Conservation (phyloP, 2,888 invertebrate genomes). For the Agelastica alni region DNA sequence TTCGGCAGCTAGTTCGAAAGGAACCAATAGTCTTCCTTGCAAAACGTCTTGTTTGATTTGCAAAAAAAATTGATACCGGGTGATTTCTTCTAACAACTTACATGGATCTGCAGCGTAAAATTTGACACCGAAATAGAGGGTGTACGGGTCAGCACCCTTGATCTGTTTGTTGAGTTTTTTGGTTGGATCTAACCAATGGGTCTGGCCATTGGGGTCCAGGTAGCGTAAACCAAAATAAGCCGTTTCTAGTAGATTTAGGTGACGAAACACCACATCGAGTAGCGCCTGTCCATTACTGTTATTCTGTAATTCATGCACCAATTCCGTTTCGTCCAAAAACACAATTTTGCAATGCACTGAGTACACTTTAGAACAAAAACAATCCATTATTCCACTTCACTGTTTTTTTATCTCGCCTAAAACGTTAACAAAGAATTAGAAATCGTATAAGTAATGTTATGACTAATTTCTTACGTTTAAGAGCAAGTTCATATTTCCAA, state of each 20-base stretch:
- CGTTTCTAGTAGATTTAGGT: conserved; percentile 92
- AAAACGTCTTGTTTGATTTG: conserved; percentile 96
- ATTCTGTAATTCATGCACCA: conserved; percentile 88
- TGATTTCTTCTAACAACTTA: conserved; percentile 94
- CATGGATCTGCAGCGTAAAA: conserved; percentile 97
- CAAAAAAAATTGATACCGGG: conserved; percentile 96
- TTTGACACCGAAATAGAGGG: conserved; percentile 95
- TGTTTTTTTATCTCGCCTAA: too few species aligned
- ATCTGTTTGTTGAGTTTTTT: conserved; percentile 88
- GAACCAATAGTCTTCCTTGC: conserved; percentile 88
- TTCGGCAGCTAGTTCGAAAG: conserved; percentile 89
- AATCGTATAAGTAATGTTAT: conserved; percentile 3
- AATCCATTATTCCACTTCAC: conserved; percentile 48
- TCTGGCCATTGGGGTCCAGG: conserved; percentile 90
- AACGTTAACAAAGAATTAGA: conserved; percentile 8
- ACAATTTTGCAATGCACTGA: conserved; percentile 74
- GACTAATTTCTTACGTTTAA: conserved; percentile 33
- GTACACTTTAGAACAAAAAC: conserved; percentile 53
- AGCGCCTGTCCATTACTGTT: conserved; percentile 88
- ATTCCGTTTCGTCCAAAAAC: conserved; percentile 86
- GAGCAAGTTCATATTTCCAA: conserved; percentile 38
- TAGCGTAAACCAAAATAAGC: conserved; percentile 95
- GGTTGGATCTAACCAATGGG: conserved; percentile 95
- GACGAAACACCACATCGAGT: conserved; percentile 88
- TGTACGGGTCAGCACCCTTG: conserved; percentile 70